Evolutionary conservation across 2,113 vertebrate genomes (phyloP).

Genomic region (Prionailurus viverrinus): DNA sequence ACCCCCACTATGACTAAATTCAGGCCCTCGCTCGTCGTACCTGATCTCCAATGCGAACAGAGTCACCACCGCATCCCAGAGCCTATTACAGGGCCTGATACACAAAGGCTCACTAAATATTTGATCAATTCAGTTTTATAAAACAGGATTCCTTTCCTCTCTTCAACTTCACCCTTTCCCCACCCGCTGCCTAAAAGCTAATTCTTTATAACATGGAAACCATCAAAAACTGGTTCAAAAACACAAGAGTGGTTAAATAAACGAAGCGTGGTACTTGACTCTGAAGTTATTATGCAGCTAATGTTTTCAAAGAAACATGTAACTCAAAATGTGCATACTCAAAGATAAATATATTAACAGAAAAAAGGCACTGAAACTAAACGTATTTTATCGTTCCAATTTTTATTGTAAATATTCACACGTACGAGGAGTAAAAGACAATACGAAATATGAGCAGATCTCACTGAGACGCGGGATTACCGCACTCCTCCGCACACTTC

Average conservation of each 20-base stretch:
- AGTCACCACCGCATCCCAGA: neutral
- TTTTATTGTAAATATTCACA: slow-evolving; percentile 51
- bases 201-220: neutral
- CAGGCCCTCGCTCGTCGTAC: neutral
- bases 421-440: neutral
- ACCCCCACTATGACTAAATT: neutral
- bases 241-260: neutral
- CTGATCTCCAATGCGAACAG: neutral
- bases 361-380: slow-evolving; percentile 25
- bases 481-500: neutral
- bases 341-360: neutral
- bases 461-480: neutral
- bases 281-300: neutral
- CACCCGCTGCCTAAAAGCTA: neutral
- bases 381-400: slow-evolving; percentile 5
- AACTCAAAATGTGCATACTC: neutral
- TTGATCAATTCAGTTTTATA: neutral
- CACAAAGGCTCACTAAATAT: neutral
- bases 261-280: neutral
- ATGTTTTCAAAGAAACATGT: neutral
- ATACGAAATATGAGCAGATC: neutral
- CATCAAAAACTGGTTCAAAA: neutral
- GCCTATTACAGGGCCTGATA: neutral
- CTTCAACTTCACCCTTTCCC: neutral
- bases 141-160: neutral